Conservation (phyloP, 1,140 invertebrate genomes). For the Cotesia typhae region DNA sequence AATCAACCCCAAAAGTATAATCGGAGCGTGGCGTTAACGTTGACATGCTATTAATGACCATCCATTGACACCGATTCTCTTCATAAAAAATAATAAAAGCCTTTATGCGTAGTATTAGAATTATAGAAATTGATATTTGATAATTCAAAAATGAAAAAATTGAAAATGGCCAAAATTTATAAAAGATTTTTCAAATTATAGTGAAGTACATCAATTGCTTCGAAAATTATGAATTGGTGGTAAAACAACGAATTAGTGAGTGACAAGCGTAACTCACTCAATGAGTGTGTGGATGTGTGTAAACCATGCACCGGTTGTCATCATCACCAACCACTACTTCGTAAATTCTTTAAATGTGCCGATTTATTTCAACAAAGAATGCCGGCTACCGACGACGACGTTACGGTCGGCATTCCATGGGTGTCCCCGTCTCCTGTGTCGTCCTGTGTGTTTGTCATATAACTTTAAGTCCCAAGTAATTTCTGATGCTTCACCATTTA, state of each 20-base stretch:
- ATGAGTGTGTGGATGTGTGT: conserved; percentile 1
- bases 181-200: too few relatives aligned
- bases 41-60: conserved; percentile 43
- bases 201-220: neutral
- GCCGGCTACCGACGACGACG: conserved; percentile 30
- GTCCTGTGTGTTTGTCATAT: too few relatives aligned
- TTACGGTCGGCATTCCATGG: conserved; percentile 26
- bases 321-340: conserved; percentile 35
- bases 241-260: conserved; percentile 32
- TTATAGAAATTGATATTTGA: too few relatives aligned
- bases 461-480: too few relatives aligned
- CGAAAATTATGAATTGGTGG: conserved; percentile 15
- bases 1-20: conserved; percentile 15
- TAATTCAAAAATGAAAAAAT: too few relatives aligned
- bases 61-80: conserved; percentile 30
- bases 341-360: conserved; percentile 44
- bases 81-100: neutral
- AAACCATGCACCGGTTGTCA: neutral
- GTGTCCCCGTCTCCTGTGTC: conserved; percentile 22
- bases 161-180: too few relatives aligned
- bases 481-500: neutral
- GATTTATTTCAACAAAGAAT: conserved; percentile 40
- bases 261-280: conserved; percentile 36
- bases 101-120: neutral
- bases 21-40: conserved; percentile 31